Percentiles rank a stretch among this genome's conserved stretches.
These are phyloP conservation scores for Thinocorus orbignyianus DNA, from an alignment of 2,113 vertebrate species.

Conservation along the genomic window DNA sequence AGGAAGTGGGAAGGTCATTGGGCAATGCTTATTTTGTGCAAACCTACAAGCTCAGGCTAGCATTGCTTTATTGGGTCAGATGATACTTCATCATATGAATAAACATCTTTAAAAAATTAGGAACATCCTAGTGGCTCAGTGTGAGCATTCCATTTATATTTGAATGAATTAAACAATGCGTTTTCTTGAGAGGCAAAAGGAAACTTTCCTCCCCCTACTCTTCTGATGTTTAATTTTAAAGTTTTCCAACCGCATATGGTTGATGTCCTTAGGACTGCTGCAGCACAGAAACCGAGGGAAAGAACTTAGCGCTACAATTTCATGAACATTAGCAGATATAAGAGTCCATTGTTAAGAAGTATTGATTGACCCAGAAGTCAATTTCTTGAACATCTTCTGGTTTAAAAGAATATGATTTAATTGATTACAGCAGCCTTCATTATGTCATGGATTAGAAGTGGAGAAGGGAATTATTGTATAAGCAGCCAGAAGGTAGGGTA, in stretches of 20 bases:
- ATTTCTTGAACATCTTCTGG: background rate
- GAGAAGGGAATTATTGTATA: background rate
- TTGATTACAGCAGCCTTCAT: background rate
- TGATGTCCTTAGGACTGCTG: slow-evolving; percentile 1
- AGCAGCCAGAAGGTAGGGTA: background rate
- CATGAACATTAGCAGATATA: background rate
- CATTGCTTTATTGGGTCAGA: slow-evolving; percentile 69
- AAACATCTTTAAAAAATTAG: slow-evolving; percentile 80
- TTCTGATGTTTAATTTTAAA: slow-evolving; percentile 68
- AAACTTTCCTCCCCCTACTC: slow-evolving; percentile 46
- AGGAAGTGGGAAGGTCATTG: slow-evolving; percentile 69
- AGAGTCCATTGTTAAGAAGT: background rate
- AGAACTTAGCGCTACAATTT: slow-evolving; percentile 4
- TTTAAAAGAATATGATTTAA: background rate
- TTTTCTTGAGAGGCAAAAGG: slow-evolving; percentile 62
- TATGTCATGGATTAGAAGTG: background rate
- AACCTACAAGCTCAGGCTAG: slow-evolving; percentile 64
- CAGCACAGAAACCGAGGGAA: slow-evolving; percentile 19
- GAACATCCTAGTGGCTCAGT: slow-evolving; percentile 55
- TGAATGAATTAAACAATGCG: slow-evolving; percentile 69
- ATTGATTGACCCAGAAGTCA: background rate
- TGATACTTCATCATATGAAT: slow-evolving; percentile 59
- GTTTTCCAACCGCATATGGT: slow-evolving; percentile 45
- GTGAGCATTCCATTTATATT: slow-evolving; percentile 70
- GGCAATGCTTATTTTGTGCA: slow-evolving; percentile 64